Conservation (phyloP, 1,140 invertebrate genomes). For the Cryptotermes secundus region DNA sequence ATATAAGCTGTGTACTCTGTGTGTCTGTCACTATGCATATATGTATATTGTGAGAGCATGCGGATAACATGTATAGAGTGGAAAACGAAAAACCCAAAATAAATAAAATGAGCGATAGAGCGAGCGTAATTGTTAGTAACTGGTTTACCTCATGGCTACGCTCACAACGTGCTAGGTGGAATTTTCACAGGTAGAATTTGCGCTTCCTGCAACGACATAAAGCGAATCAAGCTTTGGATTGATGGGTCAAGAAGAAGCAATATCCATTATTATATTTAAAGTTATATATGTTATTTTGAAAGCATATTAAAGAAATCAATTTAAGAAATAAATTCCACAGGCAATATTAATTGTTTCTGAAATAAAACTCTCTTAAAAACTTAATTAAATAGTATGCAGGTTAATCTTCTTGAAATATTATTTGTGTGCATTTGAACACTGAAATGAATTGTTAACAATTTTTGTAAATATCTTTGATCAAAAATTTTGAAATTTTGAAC, state of each 20-base stretch:
- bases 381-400: background rate
- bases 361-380: background rate
- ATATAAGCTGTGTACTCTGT: background rate
- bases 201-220: conserved; percentile 41
- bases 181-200: conserved; percentile 43
- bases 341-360: background rate
- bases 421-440: background rate
- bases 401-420: background rate
- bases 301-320: background rate
- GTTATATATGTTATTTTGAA: background rate
- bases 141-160: conserved; percentile 33
- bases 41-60: conserved; percentile 12
- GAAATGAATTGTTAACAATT: background rate
- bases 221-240: conserved; percentile 27
- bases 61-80: conserved; percentile 11
- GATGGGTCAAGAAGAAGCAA: background rate
- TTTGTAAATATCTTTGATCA: background rate
- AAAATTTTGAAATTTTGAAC: background rate
- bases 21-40: background rate
- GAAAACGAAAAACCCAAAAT: conserved; percentile 8
- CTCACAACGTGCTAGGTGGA: conserved; percentile 37
- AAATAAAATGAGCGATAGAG: conserved; percentile 7
- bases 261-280: background rate
- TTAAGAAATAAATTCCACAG: background rate
- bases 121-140: conserved; percentile 26